Evolutionary conservation across 2,797 vertebrate species (phyloP), one percentile per base, ranked within the genome.

Genomic region (Capromys pilorides): DNA sequence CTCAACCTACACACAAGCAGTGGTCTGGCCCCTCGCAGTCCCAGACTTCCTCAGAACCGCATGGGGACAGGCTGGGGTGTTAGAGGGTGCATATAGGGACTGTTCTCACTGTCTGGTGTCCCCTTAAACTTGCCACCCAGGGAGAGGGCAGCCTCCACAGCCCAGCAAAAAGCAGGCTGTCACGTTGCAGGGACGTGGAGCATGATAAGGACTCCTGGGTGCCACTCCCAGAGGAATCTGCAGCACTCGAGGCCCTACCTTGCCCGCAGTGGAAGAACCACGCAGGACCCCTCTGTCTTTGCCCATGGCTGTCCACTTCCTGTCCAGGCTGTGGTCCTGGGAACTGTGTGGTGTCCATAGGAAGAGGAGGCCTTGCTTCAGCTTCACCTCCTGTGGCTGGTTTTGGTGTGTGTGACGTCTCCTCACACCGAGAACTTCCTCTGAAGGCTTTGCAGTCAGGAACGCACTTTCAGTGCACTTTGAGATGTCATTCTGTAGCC

Each of bases 331-430:
- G 33, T 2, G n/a, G 39, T 6, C 41, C 13, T 18, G 12, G 13
- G 26, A 88, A 16, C 3, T 6, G 31, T 16, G n/a, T 45, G n/a
- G 36, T 39, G 69, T 41, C 69, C 36, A 73, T n/a, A 57, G 22
- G 21, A 75, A 79, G 45, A 13, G 28, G 54, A 41, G 14, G 22
- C 28, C 33, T 31, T 73, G 41, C 64, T 64, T 5, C 28, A 64
- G 26, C 61, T 82, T 81, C 1, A 31, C 81, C 24, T 57, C 16
- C 18, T 14, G 49, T 24, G 36, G 36, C 45, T 86, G 64, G 33
- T 51, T 94, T 89, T 78, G 2, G 36, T 19, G 57, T 77, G 57
- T 26, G 57, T 86, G n/a, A 75, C 24, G 33, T 94, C 39, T 77
- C 24, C 36, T 75, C 31, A 66, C n/a, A 41, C 61, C 62, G 11